phyloP scores from a whole-genome alignment of 2,797 vertebrate species.

The Peromyscus attwateri region DNA sequence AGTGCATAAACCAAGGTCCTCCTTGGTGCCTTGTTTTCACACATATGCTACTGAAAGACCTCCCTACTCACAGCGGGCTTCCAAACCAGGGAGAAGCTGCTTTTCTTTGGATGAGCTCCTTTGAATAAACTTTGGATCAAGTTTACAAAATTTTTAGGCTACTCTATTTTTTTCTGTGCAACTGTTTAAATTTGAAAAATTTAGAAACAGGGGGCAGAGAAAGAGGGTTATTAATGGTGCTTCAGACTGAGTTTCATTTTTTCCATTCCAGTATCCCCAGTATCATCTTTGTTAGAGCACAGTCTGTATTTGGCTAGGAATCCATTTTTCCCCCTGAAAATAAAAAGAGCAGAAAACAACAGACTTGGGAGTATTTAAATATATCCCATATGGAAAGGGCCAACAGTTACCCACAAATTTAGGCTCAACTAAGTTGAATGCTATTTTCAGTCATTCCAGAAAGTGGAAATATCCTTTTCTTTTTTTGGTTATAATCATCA shows the following conservation, averaged over 20 bases:
- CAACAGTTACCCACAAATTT: conserved; percentile 72
- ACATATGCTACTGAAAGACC: not conserved
- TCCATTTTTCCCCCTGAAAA: conserved; percentile 59
- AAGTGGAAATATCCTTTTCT: conserved; percentile 58
- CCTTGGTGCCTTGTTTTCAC: not conserved
- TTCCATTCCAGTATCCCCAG: conserved; percentile 22
- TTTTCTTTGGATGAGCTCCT: not conserved
- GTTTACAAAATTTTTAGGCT: not conserved
- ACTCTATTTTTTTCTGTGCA: not conserved
- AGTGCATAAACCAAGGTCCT: not conserved
- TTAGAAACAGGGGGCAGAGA: not conserved
- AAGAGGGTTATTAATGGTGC: conserved; percentile 21
- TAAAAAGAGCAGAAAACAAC: conserved; percentile 76
- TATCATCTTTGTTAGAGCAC: conserved; percentile 51
- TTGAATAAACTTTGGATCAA: conserved; percentile 46
- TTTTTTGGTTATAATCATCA: conserved; percentile 55
- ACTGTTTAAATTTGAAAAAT: conserved; percentile 21
- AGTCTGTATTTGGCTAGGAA: conserved; percentile 66
- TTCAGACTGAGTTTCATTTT: conserved; percentile 59
- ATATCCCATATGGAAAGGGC: conserved; percentile 66
- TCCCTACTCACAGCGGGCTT: not conserved
- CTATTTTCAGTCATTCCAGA: conserved; percentile 67
- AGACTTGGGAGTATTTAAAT: conserved; percentile 71
- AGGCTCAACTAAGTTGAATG: conserved; percentile 65
- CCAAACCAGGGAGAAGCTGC: not conserved